Base-by-base conservation (phyloP, 2,888 invertebrate genomes). In the Microctonus hyperodae region DNA sequence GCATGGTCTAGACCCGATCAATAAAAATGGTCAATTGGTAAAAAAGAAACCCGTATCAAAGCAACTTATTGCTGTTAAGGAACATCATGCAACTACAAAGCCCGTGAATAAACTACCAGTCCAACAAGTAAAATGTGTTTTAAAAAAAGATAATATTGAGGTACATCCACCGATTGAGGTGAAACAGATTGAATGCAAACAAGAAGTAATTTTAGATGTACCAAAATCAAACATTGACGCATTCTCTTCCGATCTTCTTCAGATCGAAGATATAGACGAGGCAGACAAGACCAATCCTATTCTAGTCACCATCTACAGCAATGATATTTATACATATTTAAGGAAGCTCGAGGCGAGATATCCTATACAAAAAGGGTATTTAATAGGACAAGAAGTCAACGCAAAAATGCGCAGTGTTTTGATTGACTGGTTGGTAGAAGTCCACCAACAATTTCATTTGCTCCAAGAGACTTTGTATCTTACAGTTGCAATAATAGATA, bases 351-450 rank as follows among this genome's bases (percentile, higher is more conserved):
- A 97, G 87, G 81, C 82, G 20, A 86, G 89, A 73, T 91, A 89
- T 82, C 86, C 89, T 2, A 88, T 97, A 66, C 83, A 85, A 44
- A 81, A 85, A 20, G 87, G 90, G 76, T 92, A 91, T 82, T 86
- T 96, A 73, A 87, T 86, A 53, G 89, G 88, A 37, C 92, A 92
- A 68, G 84, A 88, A 85, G 87, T 97, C 11, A 93, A 92, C 11
- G 88, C 92, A 1, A 91, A 90, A 77, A 98, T 98, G 97, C 88
- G 98, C 70, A 87, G 91, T 13, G 92, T 96, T 57, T 87, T 98
- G 16, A 88, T 98, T 68, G 96, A 98, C 83, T 98, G 98, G 98
- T 86, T 98, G 62, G 92, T 95, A 16, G 96, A 96, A 78, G 96
- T 98, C 9, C 96, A 96, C 75, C 85, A 88, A 59, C 92, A 95